Percentiles rank a stretch among this genome's conserved stretches.
phyloP scores from a whole-genome alignment of 2,888 invertebrate species.

The Helleia helle region DNA sequence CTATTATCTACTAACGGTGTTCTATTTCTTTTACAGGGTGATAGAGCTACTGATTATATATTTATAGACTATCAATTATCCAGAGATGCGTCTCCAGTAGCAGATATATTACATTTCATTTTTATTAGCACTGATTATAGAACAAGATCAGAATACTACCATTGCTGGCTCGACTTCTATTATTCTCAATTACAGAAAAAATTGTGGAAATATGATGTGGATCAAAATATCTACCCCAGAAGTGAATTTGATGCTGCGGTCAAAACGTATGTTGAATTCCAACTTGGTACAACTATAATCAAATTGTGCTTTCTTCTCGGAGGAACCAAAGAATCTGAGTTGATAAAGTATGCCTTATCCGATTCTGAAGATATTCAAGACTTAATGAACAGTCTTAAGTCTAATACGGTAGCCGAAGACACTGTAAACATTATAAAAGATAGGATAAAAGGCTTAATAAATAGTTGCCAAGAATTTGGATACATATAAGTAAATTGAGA shows the following conservation, averaged over 20 bases:
- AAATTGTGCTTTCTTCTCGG: constrained; percentile 17
- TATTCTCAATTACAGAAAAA: constrained; percentile 25
- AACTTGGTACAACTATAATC: constrained; percentile 21
- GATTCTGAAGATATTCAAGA: not conserved
- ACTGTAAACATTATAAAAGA: constrained; percentile 16
- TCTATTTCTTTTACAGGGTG: constrained; percentile 24
- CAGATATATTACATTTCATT: constrained; percentile 28
- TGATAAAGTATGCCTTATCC: constrained; percentile 18
- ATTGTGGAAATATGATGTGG: constrained; percentile 23
- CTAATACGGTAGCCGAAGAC: constrained; percentile 1
- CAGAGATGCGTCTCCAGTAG: constrained; percentile 23
- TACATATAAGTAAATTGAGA: no score
- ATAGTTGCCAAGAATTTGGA: constrained; percentile 22
- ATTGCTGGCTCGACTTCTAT: constrained; percentile 30
- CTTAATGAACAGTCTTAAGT: not conserved
- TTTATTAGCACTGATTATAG: constrained; percentile 32
- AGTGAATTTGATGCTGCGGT: constrained; percentile 30
- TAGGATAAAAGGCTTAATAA: constrained; percentile 20
- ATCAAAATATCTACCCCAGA: constrained; percentile 26
- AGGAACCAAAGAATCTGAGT: constrained; percentile 24
- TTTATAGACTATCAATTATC: constrained; percentile 34
- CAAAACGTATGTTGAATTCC: constrained; percentile 24
- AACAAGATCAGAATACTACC: constrained; percentile 23
- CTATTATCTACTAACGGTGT: no score
- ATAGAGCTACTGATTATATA: constrained; percentile 21